Evolutionary conservation across 2,888 invertebrate genomes (phyloP).

Genomic region (Gonocerus acuteangulatus): DNA sequence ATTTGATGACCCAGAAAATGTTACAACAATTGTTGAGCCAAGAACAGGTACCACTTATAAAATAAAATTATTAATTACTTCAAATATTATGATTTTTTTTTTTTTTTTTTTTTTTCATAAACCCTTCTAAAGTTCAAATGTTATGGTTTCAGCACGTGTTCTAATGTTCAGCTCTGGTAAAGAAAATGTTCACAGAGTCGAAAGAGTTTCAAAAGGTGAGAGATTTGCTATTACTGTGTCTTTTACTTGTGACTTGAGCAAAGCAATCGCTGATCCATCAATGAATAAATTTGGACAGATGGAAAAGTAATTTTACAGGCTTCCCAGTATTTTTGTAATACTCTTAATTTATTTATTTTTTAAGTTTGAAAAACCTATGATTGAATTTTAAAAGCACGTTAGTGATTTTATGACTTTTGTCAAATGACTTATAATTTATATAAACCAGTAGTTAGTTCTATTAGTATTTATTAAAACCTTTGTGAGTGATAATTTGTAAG

Average conservation of each 20-base stretch:
- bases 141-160: constrained; percentile 58
- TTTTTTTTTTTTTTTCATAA: too few relatives aligned
- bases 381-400: too few relatives aligned
- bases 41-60: constrained; percentile 49
- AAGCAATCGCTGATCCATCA: constrained; percentile 56
- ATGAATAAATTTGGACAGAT: not conserved
- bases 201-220: constrained; percentile 64
- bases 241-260: constrained; percentile 69
- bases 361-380: too few relatives aligned
- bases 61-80: not conserved
- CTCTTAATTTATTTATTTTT: not conserved
- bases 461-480: too few relatives aligned
- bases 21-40: constrained; percentile 61
- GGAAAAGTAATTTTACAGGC: not conserved
- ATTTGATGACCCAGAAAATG: constrained; percentile 59
- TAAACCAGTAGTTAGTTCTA: too few relatives aligned
- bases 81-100: too few relatives aligned
- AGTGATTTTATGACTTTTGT: too few relatives aligned
- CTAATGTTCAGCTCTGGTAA: constrained; percentile 80
- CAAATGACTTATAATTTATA: too few relatives aligned
- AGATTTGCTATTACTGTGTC: constrained; percentile 78
- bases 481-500: too few relatives aligned
- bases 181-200: constrained; percentile 77
- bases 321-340: not conserved
- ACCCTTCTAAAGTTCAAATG: too few relatives aligned